Base-by-base conservation (phyloP, 2,888 invertebrate genomes). In the Synanthedon tipuliformis region DNA sequence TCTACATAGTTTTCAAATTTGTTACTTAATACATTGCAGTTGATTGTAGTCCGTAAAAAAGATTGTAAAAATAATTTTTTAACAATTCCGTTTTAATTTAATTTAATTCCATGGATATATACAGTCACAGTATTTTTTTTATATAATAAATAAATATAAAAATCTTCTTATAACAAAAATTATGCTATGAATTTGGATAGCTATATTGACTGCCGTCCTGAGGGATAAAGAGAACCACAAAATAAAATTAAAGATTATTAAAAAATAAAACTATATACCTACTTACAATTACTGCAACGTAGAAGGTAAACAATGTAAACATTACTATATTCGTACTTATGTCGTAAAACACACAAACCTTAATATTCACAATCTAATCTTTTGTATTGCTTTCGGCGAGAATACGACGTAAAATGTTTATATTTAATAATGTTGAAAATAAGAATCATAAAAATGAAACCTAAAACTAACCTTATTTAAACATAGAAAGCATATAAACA, bases 341-440 rank as follows among this genome's bases (percentile, higher is more conserved):
- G 60, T 61, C 27, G 62, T 63, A 58, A 61, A 64, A 41, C 59
- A 62, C 52, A 62, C 58, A 62, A 55, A 53, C 60, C 54, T 54
- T 50, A 53, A 59, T 65, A 63, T 65, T 61, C 63, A 69, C 65
- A 68, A 54, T 23, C 64, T 68, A 72, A 56, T 57, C 48, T 53
- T 52, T 49, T 53, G 55, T 74, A 74, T 75, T 74, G 75, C 74
- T 73, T 67, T 55, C 51, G 56, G 54, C 48, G 67, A 69, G 71
- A 73, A 69, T 68, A 56, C 48, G 66, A 73, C 72, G 74, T 63
- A 63, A 3, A 40, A 3, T 23, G 18, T 49, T 16, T 16, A 16
- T 48, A 48, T 18, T 49, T 49, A 16, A 49, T 10, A 18, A 16
- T 10, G 15, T 16, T 45, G 15, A 15, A 23, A 45, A 45, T 15